These are phyloP conservation scores for Motacilla alba DNA, from an alignment of 2,113 vertebrate species.

Conservation along the genomic window DNA sequence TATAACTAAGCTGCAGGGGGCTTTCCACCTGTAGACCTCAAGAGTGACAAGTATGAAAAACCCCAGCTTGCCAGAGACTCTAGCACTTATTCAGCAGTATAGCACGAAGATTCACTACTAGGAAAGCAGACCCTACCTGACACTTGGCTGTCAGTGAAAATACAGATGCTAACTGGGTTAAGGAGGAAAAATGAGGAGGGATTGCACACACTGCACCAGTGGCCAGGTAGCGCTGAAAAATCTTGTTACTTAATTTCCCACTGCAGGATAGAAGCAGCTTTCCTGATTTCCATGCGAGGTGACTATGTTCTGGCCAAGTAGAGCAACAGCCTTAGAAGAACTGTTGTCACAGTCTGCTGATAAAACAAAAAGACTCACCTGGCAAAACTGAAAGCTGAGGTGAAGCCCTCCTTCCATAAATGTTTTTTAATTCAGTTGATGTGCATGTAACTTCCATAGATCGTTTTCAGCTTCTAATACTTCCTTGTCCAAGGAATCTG, in stretches of 20 bases:
- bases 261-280: not conserved
- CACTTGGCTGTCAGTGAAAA: constrained; percentile 43
- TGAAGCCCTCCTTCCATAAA: not conserved
- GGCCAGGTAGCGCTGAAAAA: not conserved
- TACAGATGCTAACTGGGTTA: constrained; percentile 31
- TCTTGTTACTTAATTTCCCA: not conserved
- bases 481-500: not conserved
- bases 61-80: not conserved
- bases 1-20: not conserved
- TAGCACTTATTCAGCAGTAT: not conserved
- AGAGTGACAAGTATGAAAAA: not conserved
- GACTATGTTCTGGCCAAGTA: not conserved
- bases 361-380: not conserved
- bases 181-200: constrained; percentile 1
- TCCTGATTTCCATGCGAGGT: not conserved
- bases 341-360: not conserved
- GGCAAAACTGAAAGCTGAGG: not conserved
- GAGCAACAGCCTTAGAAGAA: not conserved
- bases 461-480: not conserved
- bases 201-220: not conserved
- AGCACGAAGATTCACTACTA: constrained; percentile 8
- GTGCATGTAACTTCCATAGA: not conserved
- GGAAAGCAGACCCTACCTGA: constrained; percentile 25
- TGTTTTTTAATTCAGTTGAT: not conserved
- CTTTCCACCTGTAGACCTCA: not conserved